Conservation (phyloP, 2,113 vertebrate genomes). For the Todiramphus saurophagus region DNA sequence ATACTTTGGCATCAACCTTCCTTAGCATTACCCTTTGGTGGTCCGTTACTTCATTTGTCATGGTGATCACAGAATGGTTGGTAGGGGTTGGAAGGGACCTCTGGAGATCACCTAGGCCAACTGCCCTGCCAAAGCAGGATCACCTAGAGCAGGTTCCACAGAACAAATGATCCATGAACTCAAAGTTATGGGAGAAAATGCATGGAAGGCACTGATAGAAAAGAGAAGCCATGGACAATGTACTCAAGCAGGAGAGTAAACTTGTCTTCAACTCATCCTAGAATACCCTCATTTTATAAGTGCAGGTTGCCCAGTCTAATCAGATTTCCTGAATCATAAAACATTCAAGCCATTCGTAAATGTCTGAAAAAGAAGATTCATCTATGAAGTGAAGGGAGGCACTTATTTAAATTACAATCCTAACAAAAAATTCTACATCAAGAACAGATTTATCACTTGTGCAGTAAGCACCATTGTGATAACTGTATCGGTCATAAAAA, state of each 20-base stretch:
- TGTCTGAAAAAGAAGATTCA: not conserved
- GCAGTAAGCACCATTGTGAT: not conserved
- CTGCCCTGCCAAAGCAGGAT: too few relatives aligned
- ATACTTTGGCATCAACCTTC: not conserved
- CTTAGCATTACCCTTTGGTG: not conserved
- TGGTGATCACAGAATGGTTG: not conserved
- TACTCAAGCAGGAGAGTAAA: not conserved
- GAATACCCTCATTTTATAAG: not conserved
- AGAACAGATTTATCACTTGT: not conserved
- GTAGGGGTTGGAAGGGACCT: too few relatives aligned
- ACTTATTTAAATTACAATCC: not conserved
- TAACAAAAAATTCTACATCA: not conserved
- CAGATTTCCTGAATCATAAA: not conserved
- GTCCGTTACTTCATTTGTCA: not conserved
- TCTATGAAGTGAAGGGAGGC: not conserved
- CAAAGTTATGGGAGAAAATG: not conserved
- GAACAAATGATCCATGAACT: not conserved
- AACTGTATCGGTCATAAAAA: not conserved
- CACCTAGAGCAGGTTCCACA: too few relatives aligned
- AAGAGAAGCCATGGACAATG: not conserved
- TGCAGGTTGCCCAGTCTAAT: not conserved
- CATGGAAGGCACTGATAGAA: not conserved
- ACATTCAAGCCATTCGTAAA: not conserved
- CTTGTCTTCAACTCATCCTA: not conserved
- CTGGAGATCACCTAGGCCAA: too few relatives aligned